Evolutionary conservation across 2,888 invertebrate genomes (phyloP).

Genomic region (Alcis repandata): DNA sequence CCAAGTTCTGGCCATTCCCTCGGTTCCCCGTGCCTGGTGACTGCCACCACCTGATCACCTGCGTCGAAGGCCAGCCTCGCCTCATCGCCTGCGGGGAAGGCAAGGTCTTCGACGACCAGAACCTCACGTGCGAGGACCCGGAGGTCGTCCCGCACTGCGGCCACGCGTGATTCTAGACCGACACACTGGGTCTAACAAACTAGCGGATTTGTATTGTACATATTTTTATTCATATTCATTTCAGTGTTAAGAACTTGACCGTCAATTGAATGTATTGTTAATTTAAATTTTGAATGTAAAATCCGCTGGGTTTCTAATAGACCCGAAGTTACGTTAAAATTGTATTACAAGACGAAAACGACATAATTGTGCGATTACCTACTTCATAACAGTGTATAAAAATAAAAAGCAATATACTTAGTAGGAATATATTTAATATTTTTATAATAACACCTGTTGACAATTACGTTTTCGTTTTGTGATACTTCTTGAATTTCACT

Average conservation of each 20-base stretch:
- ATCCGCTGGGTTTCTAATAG: neutral
- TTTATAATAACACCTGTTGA: neutral
- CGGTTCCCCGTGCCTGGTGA: constrained; percentile 95
- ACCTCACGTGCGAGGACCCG: constrained; percentile 94
- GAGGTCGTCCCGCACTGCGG: constrained; percentile 86
- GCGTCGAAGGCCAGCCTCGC: constrained; percentile 95
- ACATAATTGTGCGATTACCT: constrained; percentile 24
- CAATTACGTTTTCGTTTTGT: constrained; percentile 69
- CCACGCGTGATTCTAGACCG: constrained; percentile 63
- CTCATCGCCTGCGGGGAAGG: constrained; percentile 95
- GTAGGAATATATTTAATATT: too few species aligned
- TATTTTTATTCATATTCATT: neutral
- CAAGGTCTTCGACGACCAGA: constrained; percentile 94
- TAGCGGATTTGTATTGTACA: neutral
- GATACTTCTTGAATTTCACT: constrained; percentile 55
- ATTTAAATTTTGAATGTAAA: neutral
- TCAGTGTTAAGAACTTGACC: neutral
- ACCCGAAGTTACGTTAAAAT: constrained; percentile 13
- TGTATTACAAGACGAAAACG: constrained; percentile 71
- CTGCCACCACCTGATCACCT: constrained; percentile 95
- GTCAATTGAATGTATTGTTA: neutral
- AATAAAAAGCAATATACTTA: too few species aligned
- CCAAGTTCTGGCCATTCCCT: constrained; percentile 97
- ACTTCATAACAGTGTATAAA: too few species aligned
- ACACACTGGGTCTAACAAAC: constrained; percentile 20